Evolutionary conservation across 1,140 invertebrate species (phyloP), one percentile per base, ranked within the genome.

Genomic region (Phymorhynchus buccinoides): DNA sequence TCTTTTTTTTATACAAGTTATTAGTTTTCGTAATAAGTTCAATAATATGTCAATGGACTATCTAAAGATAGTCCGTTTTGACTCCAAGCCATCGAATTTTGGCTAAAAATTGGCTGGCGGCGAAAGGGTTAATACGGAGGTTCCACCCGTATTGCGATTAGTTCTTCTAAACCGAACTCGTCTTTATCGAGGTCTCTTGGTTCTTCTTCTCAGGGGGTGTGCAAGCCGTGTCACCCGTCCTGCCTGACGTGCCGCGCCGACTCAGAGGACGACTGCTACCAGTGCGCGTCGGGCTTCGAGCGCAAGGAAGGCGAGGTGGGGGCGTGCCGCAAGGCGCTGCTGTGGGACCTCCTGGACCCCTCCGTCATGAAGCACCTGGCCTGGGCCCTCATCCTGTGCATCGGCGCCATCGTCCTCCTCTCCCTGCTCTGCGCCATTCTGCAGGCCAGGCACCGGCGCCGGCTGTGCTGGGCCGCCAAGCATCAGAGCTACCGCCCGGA

Each of bases 361-460:
- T 89, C 90, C 75, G 88, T 91, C 84, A 84, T 90, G 82, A 90
- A 90, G 81, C 90, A 91, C 83, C 89, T 92, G 73, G 89, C 91
- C 71, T 91, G 90, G 91, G 90, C 90, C n/a, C 90, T 91, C 39
- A 89, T 91, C 32, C 84, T 91, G 73, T 91, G 91, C 87, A 89
- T 90, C 35, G 90, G 88, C 37, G 89, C 89, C 48, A 89, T 91
- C 66, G 84, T 92, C 52, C 83, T 92, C 79, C 80, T 85, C 83
- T 85, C 80, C 82, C 86, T 91, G 80, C 87, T 90, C 27, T 91
- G 90, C 82, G 90, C 88, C 52, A 79, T 92, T 42, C 68, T 91
- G 37, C 90, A 91, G 84, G 89, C 89, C 16, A 62, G 90, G 27
- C 89, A 91, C 39, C 87, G 88, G 52, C 87, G 87, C 16, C 85